A percentile compares a stretch with the other conserved stretches of the same genome.
These are phyloP conservation scores for Scortum barcoo DNA, from an alignment of 2,113 vertebrate genomes.

Conservation along the genomic window DNA sequence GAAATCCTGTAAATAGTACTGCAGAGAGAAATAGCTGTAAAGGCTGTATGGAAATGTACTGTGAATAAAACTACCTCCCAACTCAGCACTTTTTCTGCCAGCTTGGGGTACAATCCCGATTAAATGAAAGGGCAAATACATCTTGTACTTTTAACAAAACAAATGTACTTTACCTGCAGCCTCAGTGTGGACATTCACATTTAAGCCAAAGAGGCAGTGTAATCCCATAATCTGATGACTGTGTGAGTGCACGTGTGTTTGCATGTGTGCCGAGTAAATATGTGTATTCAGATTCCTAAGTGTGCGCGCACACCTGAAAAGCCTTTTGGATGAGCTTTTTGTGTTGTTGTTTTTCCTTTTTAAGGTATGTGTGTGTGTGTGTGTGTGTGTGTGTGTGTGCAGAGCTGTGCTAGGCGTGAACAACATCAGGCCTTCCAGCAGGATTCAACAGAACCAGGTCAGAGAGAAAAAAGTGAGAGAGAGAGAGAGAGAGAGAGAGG, in stretches of 20 bases:
- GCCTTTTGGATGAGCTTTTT: slow-evolving; percentile 9
- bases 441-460: slow-evolving; percentile 56
- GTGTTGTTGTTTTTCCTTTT: neutral
- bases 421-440: slow-evolving; percentile 39
- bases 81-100: neutral
- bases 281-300: slow-evolving; percentile 5
- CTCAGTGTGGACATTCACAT: neutral
- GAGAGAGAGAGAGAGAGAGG: neutral
- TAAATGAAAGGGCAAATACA: slow-evolving; percentile 11
- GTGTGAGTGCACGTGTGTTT: slow-evolving; percentile 11
- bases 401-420: slow-evolving; percentile 22
- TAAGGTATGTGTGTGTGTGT: neutral
- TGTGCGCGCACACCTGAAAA: slow-evolving; percentile 13
- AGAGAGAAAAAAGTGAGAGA: slow-evolving; percentile 24
- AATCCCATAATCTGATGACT: slow-evolving; percentile 23
- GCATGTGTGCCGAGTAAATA: slow-evolving; percentile 26
- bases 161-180: slow-evolving; percentile 6
- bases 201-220: neutral
- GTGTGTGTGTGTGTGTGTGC: slow-evolving; percentile 10
- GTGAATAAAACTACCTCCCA: neutral
- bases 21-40: neutral
- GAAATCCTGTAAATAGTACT: neutral
- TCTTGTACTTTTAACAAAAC: slow-evolving; percentile 1
- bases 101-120: neutral
- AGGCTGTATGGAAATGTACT: neutral